A percentile compares a stretch with the other conserved stretches of the same genome.
Evolutionary conservation across 2,888 invertebrate species (phyloP).

Genomic region (Coleophora flavipennella): DNA sequence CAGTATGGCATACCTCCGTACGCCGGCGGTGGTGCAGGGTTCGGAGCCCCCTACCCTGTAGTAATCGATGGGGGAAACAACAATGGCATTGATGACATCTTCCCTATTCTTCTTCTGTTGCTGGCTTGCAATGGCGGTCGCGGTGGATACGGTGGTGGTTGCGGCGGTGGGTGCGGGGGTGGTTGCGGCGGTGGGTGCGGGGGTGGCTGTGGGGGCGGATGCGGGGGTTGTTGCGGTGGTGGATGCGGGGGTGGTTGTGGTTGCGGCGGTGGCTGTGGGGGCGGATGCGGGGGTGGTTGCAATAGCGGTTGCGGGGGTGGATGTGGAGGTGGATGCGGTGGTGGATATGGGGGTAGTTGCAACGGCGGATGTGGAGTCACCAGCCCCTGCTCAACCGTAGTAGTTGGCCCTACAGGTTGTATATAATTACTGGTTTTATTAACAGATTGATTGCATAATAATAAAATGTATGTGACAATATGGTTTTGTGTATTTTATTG

Average conservation of each 20-base stretch:
- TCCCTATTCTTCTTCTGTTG: slow-evolving; percentile 36
- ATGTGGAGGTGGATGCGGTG: slow-evolving; percentile 18
- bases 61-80: slow-evolving; percentile 22
- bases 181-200: too few relatives aligned
- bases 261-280: slow-evolving; percentile 15
- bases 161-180: too few relatives aligned
- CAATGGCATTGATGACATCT: slow-evolving; percentile 24
- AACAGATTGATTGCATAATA: too few relatives aligned
- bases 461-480: too few relatives aligned
- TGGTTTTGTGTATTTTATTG: too few relatives aligned
- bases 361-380: slow-evolving; percentile 16
- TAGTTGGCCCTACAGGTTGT: too few relatives aligned
- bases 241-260: slow-evolving; percentile 17
- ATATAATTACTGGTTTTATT: too few relatives aligned
- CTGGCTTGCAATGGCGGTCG: slow-evolving; percentile 27
- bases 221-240: slow-evolving; percentile 9
- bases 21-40: slow-evolving; percentile 11
- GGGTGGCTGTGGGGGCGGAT: too few relatives aligned
- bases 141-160: slow-evolving; percentile 2
- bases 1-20: slow-evolving; percentile 18
- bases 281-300: slow-evolving; percentile 9
- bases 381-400: too few relatives aligned
- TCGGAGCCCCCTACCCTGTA: slow-evolving; percentile 30
- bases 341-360: slow-evolving; percentile 19
- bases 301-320: slow-evolving; percentile 12